phyloP scores from a whole-genome alignment of 2,797 vertebrate species.

The Enteromius thamalakanensis region DNA sequence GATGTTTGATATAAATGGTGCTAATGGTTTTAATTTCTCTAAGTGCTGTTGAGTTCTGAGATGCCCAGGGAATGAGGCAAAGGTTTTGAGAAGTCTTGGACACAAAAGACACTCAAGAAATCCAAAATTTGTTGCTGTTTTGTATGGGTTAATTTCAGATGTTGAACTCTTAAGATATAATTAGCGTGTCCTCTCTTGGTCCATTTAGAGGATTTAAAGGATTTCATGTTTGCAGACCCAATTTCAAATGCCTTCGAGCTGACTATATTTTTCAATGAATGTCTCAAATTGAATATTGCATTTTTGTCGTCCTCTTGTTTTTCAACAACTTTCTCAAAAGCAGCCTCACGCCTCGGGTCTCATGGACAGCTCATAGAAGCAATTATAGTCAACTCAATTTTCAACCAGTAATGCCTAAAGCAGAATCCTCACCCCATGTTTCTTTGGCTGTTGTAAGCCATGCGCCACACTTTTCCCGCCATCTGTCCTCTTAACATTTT shows the following conservation, averaged over 20 bases:
- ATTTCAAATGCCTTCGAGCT: constrained; percentile 25
- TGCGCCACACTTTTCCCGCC: constrained; percentile 59
- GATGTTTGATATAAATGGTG: constrained; percentile 74
- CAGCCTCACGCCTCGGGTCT: constrained; percentile 6
- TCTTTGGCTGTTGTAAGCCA: constrained; percentile 46
- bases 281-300: constrained; percentile 26
- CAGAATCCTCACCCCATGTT: constrained; percentile 14
- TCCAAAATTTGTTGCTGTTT: not conserved
- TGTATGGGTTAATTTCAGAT: constrained; percentile 16
- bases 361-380: constrained; percentile 38
- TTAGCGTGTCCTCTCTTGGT: constrained; percentile 25
- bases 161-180: constrained; percentile 13
- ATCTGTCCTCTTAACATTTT: constrained; percentile 72
- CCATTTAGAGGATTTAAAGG: constrained; percentile 15
- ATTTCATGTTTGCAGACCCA: constrained; percentile 23
- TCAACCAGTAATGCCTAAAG: constrained; percentile 34
- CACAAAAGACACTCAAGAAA: not conserved
- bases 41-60: constrained; percentile 58
- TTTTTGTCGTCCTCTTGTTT: constrained; percentile 37
- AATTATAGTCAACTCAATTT: constrained; percentile 53
- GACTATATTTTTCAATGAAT: constrained; percentile 29
- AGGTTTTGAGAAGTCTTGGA: constrained; percentile 22
- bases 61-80: constrained; percentile 1
- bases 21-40: constrained; percentile 74
- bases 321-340: constrained; percentile 32